A percentile compares a stretch with the other conserved stretches of the same genome.
These are phyloP conservation scores for Aurelia aurita DNA, from an alignment of 30 jellyfish, hydroid and myxozoan species.

Conservation along the genomic window DNA sequence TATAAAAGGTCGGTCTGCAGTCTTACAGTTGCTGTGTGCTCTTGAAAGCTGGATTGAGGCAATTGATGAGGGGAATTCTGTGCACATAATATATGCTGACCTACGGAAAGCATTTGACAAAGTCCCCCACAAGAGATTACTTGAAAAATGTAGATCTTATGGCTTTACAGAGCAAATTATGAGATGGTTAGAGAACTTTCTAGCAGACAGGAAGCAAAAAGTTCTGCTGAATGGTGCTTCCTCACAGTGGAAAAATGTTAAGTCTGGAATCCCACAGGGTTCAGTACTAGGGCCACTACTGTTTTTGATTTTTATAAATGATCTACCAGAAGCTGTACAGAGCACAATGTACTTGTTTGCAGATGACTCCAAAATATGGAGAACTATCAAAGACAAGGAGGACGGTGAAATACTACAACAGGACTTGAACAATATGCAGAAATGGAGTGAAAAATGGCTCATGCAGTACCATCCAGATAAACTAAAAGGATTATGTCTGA, in stretches of 20 bases:
- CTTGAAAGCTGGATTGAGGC: no score
- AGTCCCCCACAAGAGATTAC: no score
- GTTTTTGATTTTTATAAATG: neutral
- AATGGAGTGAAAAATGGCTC: neutral
- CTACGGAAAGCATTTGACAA: no score
- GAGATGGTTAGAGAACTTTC: no score
- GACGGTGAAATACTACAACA: neutral
- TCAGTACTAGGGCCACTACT: neutral
- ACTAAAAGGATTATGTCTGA: constrained; percentile 3
- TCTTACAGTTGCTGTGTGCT: no score
- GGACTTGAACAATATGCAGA: neutral
- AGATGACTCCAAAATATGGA: neutral
- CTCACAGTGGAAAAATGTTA: neutral
- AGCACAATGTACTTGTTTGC: neutral
- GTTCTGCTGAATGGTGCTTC: neutral
- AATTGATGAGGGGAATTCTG: no score
- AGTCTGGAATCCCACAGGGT: no score
- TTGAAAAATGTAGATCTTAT: no score
- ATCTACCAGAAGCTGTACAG: neutral
- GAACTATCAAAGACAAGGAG: neutral
- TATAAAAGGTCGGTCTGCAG: no score
- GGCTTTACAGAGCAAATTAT: no score
- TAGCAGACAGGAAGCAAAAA: no score
- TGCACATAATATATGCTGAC: no score
- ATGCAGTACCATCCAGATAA: neutral